These are phyloP conservation scores for Drosophila ohnishii DNA, from an alignment of 1,140 invertebrate species.

Conservation along the genomic window DNA sequence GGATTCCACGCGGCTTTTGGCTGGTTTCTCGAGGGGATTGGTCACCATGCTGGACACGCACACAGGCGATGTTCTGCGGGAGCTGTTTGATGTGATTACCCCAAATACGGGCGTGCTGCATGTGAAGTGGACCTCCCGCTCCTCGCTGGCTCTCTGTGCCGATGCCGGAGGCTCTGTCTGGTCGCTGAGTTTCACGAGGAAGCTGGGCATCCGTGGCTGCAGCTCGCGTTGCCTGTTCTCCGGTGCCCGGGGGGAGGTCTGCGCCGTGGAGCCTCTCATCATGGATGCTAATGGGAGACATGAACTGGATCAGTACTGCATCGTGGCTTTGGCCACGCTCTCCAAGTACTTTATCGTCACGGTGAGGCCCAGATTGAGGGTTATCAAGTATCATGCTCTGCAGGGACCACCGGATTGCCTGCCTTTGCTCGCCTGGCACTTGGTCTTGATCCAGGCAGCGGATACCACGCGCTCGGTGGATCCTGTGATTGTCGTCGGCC, in stretches of 20 bases:
- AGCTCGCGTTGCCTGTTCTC: conserved; percentile 96
- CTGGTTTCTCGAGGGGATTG: conserved; percentile 92
- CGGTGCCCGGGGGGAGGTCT: conserved; percentile 96
- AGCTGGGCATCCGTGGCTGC: conserved; percentile 94
- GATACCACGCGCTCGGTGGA: conserved; percentile 90
- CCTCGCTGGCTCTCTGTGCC: conserved; percentile 91
- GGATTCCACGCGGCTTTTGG: conserved; percentile 92
- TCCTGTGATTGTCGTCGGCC: conserved; percentile 93
- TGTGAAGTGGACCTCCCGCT: conserved; percentile 88
- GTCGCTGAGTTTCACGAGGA: conserved; percentile 94
- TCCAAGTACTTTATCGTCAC: conserved; percentile 96
- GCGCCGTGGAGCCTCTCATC: conserved; percentile 92
- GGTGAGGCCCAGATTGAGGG: conserved; percentile 88
- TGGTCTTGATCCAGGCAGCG: conserved; percentile 92
- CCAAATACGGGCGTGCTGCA: conserved; percentile 94
- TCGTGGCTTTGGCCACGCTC: conserved; percentile 96
- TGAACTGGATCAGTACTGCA: conserved; percentile 89
- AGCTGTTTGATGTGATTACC: conserved; percentile 93
- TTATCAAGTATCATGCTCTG: conserved; percentile 83
- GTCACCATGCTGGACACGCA: conserved; percentile 92
- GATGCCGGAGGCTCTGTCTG: conserved; percentile 99
- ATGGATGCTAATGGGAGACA: conserved; percentile 88
- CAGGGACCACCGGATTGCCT: conserved; percentile 87
- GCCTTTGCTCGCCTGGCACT: conserved; percentile 96
- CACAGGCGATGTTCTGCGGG: conserved; percentile 90